Evolutionary conservation across 2,797 vertebrate species (phyloP).

Genomic region (Austrolebias charrua): DNA sequence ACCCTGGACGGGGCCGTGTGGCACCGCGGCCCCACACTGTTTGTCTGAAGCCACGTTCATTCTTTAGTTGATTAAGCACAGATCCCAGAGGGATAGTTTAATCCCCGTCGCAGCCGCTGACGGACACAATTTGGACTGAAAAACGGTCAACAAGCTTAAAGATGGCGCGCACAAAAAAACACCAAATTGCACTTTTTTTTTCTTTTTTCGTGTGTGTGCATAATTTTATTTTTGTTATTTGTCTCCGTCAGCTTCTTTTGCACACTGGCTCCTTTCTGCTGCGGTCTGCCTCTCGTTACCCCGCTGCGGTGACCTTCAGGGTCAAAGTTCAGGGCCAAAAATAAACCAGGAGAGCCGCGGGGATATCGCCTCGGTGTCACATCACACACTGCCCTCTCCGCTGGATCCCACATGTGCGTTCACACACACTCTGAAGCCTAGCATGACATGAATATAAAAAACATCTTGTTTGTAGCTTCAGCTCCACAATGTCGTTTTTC

Average conservation of each 20-base stretch:
- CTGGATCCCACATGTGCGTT: constrained; percentile 18
- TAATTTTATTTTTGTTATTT: background rate
- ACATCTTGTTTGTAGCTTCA: constrained; percentile 8
- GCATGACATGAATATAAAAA: background rate
- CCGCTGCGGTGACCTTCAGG: constrained; percentile 33
- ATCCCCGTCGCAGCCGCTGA: background rate
- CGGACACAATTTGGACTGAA: background rate
- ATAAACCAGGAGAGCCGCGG: constrained; percentile 33
- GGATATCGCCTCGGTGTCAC: constrained; percentile 41
- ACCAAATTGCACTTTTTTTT: background rate
- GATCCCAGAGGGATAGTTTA: background rate
- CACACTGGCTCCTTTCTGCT: constrained; percentile 47
- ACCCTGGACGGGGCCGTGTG: constrained; percentile 1
- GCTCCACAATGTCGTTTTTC: no score
- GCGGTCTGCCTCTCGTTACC: constrained; percentile 13
- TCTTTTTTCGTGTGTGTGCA: background rate
- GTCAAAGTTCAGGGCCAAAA: constrained; percentile 62
- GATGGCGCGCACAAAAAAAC: background rate
- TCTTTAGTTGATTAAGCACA: background rate
- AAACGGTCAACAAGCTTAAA: background rate
- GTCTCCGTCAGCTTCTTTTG: constrained; percentile 5
- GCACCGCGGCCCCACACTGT: background rate
- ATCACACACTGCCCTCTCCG: constrained; percentile 27
- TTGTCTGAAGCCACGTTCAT: background rate
- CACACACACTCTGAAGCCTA: background rate